These are phyloP conservation scores for Tetramorium parvispinum DNA, from an alignment of 1,140 invertebrate species.

Conservation along the genomic window DNA sequence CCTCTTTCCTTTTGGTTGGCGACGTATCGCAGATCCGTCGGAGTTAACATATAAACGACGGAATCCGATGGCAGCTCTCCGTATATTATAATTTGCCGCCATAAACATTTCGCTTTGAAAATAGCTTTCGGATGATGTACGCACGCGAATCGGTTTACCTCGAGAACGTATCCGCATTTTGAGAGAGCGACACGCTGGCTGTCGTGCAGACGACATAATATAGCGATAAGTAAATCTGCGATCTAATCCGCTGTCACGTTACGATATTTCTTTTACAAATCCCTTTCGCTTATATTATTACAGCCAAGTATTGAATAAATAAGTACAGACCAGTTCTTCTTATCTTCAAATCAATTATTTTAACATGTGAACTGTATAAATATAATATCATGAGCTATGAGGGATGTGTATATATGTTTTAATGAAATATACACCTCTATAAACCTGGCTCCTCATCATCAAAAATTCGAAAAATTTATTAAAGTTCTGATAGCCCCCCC, in stretches of 20 bases:
- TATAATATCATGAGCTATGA: background rate
- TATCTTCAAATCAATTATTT: background rate
- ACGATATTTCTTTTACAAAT: background rate
- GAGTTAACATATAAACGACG: conserved; percentile 45
- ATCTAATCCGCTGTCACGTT: conserved; percentile 9
- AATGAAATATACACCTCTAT: background rate
- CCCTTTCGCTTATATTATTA: background rate
- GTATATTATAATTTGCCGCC: conserved; percentile 38
- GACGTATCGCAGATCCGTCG: background rate
- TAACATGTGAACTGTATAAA: background rate
- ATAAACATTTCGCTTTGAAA: conserved; percentile 26
- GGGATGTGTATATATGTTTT: background rate
- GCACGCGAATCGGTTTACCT: conserved; percentile 46
- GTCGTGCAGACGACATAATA: background rate
- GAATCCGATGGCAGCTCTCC: background rate
- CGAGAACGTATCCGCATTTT: conserved; percentile 8
- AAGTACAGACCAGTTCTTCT: background rate
- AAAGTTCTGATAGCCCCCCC: too few relatives aligned
- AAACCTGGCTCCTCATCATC: too few relatives aligned
- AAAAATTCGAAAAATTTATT: too few relatives aligned
- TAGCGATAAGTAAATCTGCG: conserved; percentile 32
- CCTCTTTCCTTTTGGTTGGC: background rate
- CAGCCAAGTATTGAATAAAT: background rate
- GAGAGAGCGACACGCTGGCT: background rate
- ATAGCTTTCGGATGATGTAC: conserved; percentile 37